Evolutionary conservation across 2,113 vertebrate species (phyloP).

Genomic region (Stomatorhinus ivindoensis): DNA sequence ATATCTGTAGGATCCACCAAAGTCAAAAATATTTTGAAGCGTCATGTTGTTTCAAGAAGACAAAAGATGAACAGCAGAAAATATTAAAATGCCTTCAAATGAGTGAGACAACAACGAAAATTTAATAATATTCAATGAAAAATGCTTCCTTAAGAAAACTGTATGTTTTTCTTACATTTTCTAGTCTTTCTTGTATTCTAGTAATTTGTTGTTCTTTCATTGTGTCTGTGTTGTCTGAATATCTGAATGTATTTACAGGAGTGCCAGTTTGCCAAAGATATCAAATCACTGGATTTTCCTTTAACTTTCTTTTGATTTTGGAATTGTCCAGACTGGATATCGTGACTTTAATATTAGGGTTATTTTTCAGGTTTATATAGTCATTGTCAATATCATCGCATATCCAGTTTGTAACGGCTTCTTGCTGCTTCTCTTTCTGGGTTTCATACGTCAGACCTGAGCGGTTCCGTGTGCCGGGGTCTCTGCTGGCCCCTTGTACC

Average conservation of each 20-base stretch:
- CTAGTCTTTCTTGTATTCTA: slow-evolving; percentile 73
- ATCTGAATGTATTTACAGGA: slow-evolving; percentile 99
- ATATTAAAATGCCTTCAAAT: slow-evolving; percentile 80
- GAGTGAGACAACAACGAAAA: slow-evolving; percentile 59
- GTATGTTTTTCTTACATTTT: slow-evolving; percentile 99
- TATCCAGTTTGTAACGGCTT: slow-evolving; percentile 43
- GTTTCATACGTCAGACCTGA: slow-evolving; percentile 86
- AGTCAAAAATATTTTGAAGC: slow-evolving; percentile 74
- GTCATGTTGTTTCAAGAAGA: slow-evolving; percentile 55
- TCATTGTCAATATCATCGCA: slow-evolving; percentile 45
- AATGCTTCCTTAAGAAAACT: slow-evolving; percentile 90
- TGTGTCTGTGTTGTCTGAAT: slow-evolving; percentile 97
- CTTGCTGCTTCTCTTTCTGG: slow-evolving; percentile 40
- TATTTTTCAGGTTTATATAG: slow-evolving; percentile 58
- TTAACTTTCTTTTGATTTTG: slow-evolving; percentile 54
- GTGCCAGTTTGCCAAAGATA: slow-evolving; percentile 99
- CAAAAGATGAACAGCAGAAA: slow-evolving; percentile 45
- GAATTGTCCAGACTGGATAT: slow-evolving; percentile 51
- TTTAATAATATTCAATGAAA: slow-evolving; percentile 62
- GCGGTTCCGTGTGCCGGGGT: slow-evolving; percentile 78
- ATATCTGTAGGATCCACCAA: slow-evolving; percentile 80
- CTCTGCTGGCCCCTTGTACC: slow-evolving; percentile 72
- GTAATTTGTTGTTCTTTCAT: slow-evolving; percentile 78
- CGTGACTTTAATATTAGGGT: slow-evolving; percentile 57
- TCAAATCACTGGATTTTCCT: slow-evolving; percentile 73